A percentile compares a stretch with the other conserved stretches of the same genome.
phyloP scores from a whole-genome alignment of 2,888 invertebrate species.

The Dryobotodes eremita region DNA sequence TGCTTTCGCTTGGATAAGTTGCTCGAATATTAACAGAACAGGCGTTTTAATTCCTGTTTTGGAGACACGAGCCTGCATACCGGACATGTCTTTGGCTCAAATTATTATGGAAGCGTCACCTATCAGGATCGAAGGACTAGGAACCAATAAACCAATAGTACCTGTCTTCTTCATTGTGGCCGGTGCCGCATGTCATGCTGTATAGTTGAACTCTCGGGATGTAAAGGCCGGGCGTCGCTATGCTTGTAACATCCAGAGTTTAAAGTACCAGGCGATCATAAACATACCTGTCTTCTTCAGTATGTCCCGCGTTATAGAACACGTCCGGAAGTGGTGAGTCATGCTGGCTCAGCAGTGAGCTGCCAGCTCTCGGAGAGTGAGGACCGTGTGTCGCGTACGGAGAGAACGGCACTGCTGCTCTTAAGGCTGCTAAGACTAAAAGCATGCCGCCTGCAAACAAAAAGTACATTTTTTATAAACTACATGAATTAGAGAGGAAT shows the following conservation, averaged over 20 bases:
- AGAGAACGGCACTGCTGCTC: constrained; percentile 87
- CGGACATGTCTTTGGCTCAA: neutral
- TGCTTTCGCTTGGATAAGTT: constrained; percentile 13
- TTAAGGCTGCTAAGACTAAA: constrained; percentile 82
- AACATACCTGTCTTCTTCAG: constrained; percentile 83
- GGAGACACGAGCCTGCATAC: neutral
- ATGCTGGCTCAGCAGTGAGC: constrained; percentile 86
- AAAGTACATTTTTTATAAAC: neutral
- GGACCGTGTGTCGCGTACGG: constrained; percentile 87
- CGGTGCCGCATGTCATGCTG: neutral
- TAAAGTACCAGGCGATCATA: constrained; percentile 10
- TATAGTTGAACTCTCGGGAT: neutral
- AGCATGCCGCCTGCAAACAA: constrained; percentile 83
- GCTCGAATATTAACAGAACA: constrained; percentile 9
- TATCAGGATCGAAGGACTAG: neutral
- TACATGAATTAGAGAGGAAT: neutral
- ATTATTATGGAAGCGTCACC: neutral
- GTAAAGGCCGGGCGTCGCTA: neutral
- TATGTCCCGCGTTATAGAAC: constrained; percentile 85
- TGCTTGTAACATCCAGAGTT: neutral
- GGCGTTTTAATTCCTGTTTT: neutral
- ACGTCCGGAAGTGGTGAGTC: constrained; percentile 87
- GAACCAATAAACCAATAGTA: neutral
- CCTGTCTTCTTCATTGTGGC: neutral
- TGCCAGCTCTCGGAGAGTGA: constrained; percentile 86